These are phyloP conservation scores for Agrochola macilenta DNA, from an alignment of 2,888 invertebrate species.

Conservation along the genomic window DNA sequence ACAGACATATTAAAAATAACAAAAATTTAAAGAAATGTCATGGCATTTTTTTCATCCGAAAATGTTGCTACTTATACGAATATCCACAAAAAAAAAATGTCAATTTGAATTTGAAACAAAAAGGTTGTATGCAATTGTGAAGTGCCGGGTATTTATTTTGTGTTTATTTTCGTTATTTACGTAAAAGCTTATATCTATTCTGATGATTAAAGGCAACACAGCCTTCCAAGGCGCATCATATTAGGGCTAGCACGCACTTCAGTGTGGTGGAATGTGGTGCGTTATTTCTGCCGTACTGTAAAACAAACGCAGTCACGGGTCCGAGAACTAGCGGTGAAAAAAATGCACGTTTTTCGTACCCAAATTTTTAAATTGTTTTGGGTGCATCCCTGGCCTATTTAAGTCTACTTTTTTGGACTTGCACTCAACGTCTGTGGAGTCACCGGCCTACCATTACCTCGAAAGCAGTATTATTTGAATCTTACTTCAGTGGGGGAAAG, in stretches of 20 bases:
- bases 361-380: no score
- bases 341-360: no score
- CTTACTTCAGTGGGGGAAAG: no score
- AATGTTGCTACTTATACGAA: slow-evolving; percentile 10
- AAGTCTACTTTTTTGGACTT: neutral
- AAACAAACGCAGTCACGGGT: no score
- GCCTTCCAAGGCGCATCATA: neutral
- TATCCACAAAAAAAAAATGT: slow-evolving; percentile 15
- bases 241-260: neutral
- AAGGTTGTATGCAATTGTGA: neutral
- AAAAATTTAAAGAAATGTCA: slow-evolving; percentile 7
- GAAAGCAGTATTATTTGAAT: no score
- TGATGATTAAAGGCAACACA: neutral
- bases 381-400: no score
- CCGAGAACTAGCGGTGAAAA: no score
- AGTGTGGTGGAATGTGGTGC: no score
- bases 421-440: neutral
- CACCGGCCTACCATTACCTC: no score
- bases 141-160: neutral
- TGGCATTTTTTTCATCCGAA: neutral
- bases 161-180: neutral
- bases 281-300: no score
- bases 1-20: slow-evolving; percentile 29
- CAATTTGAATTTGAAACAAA: neutral
- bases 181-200: neutral